A percentile compares a stretch with the other conserved stretches of the same genome.
Evolutionary conservation across 2,888 invertebrate species (phyloP).

Genomic region (Chironomus riparius): DNA sequence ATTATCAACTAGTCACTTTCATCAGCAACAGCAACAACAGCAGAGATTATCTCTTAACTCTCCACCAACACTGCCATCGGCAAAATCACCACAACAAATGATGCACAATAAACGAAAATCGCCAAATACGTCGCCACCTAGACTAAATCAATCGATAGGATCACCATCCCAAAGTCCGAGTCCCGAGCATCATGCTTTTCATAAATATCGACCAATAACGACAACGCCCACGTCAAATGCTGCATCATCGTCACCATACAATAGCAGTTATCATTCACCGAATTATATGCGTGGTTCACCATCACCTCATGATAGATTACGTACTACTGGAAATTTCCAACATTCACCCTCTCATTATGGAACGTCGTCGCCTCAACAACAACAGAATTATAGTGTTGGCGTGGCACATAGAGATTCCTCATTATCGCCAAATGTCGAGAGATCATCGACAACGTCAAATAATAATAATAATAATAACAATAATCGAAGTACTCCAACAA

Average conservation of each 20-base stretch:
- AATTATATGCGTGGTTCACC: slow-evolving; percentile 31
- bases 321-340: slow-evolving; percentile 23
- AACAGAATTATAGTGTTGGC: neutral
- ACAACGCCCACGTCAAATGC: slow-evolving; percentile 27
- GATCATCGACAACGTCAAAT: slow-evolving; percentile 19
- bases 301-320: slow-evolving; percentile 22
- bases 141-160: too few species aligned
- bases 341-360: slow-evolving; percentile 10
- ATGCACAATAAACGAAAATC: neutral
- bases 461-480: slow-evolving; percentile 34
- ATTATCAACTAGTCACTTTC: slow-evolving; percentile 39
- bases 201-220: slow-evolving; percentile 29
- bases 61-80: neutral
- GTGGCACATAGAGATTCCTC: slow-evolving; percentile 31
- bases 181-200: slow-evolving; percentile 29
- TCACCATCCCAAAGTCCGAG: slow-evolving; percentile 28
- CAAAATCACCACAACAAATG: slow-evolving; percentile 2
- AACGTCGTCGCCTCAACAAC: neutral
- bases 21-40: slow-evolving; percentile 38
- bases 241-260: slow-evolving; percentile 28
- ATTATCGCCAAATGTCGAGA: slow-evolving; percentile 35
- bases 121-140: slow-evolving; percentile 24
- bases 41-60: slow-evolving; percentile 20
- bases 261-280: slow-evolving; percentile 26
- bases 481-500: slow-evolving; percentile 23